Evolutionary conservation across 2,113 vertebrate species (phyloP), one percentile per base, ranked within the genome.

Genomic region (Cyprinodon brontotheroides): DNA sequence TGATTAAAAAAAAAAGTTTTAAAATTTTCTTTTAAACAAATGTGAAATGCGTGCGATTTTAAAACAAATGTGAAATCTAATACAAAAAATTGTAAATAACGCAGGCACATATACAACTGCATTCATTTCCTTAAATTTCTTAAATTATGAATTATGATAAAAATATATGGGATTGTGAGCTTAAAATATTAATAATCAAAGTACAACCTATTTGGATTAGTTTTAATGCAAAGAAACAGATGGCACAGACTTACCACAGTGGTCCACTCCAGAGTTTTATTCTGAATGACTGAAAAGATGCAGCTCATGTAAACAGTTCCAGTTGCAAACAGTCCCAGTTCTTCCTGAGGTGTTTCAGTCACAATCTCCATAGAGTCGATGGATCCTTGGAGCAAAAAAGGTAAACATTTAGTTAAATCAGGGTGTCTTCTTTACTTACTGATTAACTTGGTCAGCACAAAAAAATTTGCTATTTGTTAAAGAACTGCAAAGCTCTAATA

Each of bases 241-340:
- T n/a, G 17, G 20, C 48, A 4, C 4, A 11, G 57, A 95, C 97
- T 97, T 88, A 98, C 97, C 93, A 50, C 82, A 65, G 78, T 68
- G 53, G 81, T 84, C 71, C 95, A 90, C 17, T 89, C 79, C 15
- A 60, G 65, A 43, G 93, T 14, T 82, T 89, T 85, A 29, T 82
- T 91, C 68, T 75, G 86, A 6, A 90, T 65, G 1, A 83, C 50
- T 9, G 78, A 59, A 43, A 92, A 0, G 4, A 75, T 48, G 11
- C 75, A 84, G 36, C 70, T 60, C 0, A 79, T 12, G 13, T 92
- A 88, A 53, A 87, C n/a, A 36, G 87, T 37, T 8, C 75, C 79
- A 22, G 67, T 61, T 81, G 80, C 50, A 80, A 90, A 4, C 62
- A 88, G 71, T 76, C 89, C 89, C 65, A 81, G 86, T 87, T 38